Conservation (phyloP, 1,140 invertebrate species). For the Pseudobourletiella spinata region DNA sequence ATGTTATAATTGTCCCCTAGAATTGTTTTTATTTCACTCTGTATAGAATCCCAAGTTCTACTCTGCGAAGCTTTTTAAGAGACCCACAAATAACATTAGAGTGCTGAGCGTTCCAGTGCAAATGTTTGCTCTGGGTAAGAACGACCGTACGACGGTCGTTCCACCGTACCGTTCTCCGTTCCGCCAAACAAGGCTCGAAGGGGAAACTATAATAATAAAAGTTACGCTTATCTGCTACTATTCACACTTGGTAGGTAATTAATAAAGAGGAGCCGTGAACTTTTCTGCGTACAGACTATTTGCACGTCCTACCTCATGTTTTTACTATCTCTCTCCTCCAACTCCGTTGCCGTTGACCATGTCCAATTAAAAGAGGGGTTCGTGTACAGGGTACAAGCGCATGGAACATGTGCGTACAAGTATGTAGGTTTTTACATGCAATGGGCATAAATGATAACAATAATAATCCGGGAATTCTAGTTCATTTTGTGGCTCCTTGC, state of each 20-base stretch:
- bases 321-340: background rate
- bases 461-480: no score
- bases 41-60: background rate
- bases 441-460: background rate
- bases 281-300: background rate
- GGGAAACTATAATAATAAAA: background rate
- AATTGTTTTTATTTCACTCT: no score
- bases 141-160: background rate
- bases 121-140: background rate
- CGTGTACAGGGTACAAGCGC: no score
- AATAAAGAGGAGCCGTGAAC: no score
- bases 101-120: no score
- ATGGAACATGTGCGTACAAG: no score
- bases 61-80: background rate
- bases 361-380: no score
- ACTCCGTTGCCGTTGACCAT: background rate
- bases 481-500: no score
- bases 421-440: background rate
- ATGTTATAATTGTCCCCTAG: no score
- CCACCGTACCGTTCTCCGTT: background rate
- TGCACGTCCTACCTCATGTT: background rate
- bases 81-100: no score
- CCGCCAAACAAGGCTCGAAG: background rate
- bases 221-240: background rate
- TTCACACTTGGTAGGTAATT: background rate